Evolutionary conservation across 1,140 invertebrate genomes (phyloP).

Genomic region (Aphis craccivora): DNA sequence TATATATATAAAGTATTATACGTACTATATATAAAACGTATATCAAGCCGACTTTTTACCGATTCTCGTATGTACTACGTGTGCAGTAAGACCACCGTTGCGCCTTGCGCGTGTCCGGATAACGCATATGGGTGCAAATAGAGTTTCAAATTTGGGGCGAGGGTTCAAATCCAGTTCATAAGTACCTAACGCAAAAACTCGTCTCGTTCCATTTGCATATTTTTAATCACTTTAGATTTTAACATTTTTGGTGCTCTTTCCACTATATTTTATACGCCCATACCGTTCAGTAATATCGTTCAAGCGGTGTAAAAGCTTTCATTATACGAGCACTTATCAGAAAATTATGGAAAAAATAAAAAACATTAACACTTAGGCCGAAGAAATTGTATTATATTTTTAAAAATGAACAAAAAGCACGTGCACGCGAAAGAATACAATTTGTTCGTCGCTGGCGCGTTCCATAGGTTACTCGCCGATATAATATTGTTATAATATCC

Average conservation of each 20-base stretch:
- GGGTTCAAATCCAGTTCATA: not conserved
- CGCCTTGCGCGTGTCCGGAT: not conserved
- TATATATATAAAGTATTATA: not conserved
- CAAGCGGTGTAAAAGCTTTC: too few relatives aligned
- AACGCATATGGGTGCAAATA: not conserved
- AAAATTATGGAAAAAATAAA: not conserved
- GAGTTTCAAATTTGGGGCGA: not conserved
- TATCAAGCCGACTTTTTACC: not conserved
- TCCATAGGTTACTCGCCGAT: not conserved
- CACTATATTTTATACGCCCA: not conserved
- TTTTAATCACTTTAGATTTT: not conserved
- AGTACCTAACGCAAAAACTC: not conserved
- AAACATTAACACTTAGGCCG: not conserved
- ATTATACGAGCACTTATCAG: not conserved
- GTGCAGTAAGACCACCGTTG: not conserved
- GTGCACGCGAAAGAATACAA: too few relatives aligned
- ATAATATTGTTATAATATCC: not conserved
- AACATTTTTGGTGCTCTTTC: not conserved
- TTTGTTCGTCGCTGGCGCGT: not conserved
- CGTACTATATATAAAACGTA: not conserved
- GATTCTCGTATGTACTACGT: not conserved
- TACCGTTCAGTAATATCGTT: not conserved
- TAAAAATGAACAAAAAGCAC: too few relatives aligned
- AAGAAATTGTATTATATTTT: not conserved
- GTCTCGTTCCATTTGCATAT: not conserved